Evolutionary conservation across 2,113 vertebrate species (phyloP).

Genomic region (Gobiocypris rarus): DNA sequence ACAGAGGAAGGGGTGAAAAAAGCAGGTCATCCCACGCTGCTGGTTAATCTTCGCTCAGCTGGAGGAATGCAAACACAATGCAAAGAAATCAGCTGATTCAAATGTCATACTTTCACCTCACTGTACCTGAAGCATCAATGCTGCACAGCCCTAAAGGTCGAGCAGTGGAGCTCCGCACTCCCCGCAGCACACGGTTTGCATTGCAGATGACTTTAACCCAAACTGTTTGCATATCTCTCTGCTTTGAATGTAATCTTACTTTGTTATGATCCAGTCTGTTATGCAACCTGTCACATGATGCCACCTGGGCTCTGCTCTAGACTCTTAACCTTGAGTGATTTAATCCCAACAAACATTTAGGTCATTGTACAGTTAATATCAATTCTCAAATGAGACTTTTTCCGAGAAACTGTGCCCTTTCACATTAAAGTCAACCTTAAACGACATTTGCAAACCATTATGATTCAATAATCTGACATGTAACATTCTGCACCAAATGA

Average conservation of each 20-base stretch:
- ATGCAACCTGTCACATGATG: constrained; percentile 31
- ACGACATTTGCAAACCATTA: not conserved
- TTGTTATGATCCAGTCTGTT: constrained; percentile 40
- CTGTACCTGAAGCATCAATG: not conserved
- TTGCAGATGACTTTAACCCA: constrained; percentile 17
- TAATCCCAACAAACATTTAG: constrained; percentile 13
- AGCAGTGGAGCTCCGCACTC: not conserved
- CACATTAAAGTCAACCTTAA: not conserved
- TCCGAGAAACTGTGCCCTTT: constrained; percentile 30
- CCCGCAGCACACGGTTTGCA: not conserved
- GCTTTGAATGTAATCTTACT: constrained; percentile 45
- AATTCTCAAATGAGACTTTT: not conserved
- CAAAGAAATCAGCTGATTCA: constrained; percentile 35
- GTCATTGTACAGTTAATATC: not conserved
- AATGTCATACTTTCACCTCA: constrained; percentile 49
- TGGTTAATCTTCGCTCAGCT: constrained; percentile 25
- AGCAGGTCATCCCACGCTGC: constrained; percentile 44
- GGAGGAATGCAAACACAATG: constrained; percentile 53
- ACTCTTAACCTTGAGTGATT: constrained; percentile 9
- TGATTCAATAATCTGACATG: not conserved
- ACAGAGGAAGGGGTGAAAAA: not conserved
- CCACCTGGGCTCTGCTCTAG: constrained; percentile 22
- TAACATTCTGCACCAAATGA: not conserved
- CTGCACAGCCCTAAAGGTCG: constrained; percentile 26
- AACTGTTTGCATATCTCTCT: constrained; percentile 38